A percentile compares a stretch with the other conserved stretches of the same genome.
These are phyloP conservation scores for Pelmatolapia mariae DNA, from an alignment of 2,113 vertebrate species.

Conservation along the genomic window DNA sequence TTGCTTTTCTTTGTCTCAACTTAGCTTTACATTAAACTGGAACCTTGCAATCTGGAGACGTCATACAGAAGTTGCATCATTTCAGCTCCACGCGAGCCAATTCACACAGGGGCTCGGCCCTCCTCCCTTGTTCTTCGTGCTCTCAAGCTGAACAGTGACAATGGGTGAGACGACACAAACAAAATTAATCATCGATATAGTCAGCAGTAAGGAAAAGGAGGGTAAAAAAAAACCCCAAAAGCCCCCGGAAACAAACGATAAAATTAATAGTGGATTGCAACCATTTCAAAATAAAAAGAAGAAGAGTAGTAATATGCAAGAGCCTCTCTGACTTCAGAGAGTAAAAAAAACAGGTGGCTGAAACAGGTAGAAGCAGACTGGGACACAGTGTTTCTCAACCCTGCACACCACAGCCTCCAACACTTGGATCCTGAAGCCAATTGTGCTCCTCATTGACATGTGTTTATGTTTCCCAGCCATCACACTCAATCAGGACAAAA, in stretches of 20 bases:
- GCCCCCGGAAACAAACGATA: background rate
- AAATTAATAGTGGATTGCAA: constrained; percentile 62
- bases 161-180: constrained; percentile 34
- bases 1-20: constrained; percentile 77
- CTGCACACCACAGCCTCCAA: background rate
- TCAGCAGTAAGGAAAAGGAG: background rate
- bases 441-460: constrained; percentile 28
- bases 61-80: constrained; percentile 43
- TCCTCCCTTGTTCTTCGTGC: background rate
- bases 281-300: constrained; percentile 51
- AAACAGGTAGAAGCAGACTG: constrained; percentile 10
- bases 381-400: background rate
- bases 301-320: background rate
- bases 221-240: background rate
- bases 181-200: constrained; percentile 55
- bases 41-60: constrained; percentile 52
- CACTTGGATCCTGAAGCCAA: background rate
- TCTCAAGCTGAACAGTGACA: constrained; percentile 28
- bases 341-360: background rate
- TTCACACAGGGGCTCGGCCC: background rate
- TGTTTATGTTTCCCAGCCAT: constrained; percentile 41
- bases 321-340: background rate
- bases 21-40: constrained; percentile 71
- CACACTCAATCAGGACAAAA: constrained; percentile 55
- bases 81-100: background rate